Evolutionary conservation across 2,797 vertebrate species (phyloP), one percentile per base, ranked within the genome.

Genomic region (Acanthopagrus latus): DNA sequence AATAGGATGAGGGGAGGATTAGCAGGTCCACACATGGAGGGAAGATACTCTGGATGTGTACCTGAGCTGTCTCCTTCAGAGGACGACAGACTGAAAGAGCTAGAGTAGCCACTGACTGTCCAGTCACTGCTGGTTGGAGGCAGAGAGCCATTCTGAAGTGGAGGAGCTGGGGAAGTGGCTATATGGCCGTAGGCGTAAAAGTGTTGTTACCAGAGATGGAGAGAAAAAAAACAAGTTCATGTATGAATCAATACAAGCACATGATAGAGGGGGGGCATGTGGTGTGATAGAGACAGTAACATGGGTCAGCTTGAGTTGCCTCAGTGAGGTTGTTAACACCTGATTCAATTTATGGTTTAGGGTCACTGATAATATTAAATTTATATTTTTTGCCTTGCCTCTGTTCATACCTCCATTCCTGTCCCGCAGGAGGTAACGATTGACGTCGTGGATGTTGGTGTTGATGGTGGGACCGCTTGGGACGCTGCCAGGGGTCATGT

Each of bases 401-500:
- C 27, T 71, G 38, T 65, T 65, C 89, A 76, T 94, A 99, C 98
- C 98, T 97, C 97, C 97, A 78, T 96, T 98, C 84, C 98, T 96
- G 92, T 96, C 96, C 50, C 96, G 88, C 89, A 99, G 96, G 90
- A 99, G 96, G 95, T 99, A 99, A 87, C 98, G 96, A 92, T 99
- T 98, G 83, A 99, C 98, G 74, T 99, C 98, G 59, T 99, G 98
- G 72, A 99, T 99, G 71, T 98, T 99, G 92, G 98, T 99, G 91
- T 99, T 99, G 89, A 99, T 99, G 86, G 97, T 98, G 7, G 98
- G 98, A 78, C 97, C 97, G 0, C 96, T 99, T 56, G 97, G 97
- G 86, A 99, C 98, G 48, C 98, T 99, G 83, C 98, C 98, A 81
- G 98, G 98, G 77, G 98, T 99, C 94, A 99, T 97, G 83, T 99